A percentile compares a stretch with the other conserved stretches of the same genome.
Evolutionary conservation across 1,140 invertebrate genomes (phyloP).

Genomic region (Drosophila insularis): DNA sequence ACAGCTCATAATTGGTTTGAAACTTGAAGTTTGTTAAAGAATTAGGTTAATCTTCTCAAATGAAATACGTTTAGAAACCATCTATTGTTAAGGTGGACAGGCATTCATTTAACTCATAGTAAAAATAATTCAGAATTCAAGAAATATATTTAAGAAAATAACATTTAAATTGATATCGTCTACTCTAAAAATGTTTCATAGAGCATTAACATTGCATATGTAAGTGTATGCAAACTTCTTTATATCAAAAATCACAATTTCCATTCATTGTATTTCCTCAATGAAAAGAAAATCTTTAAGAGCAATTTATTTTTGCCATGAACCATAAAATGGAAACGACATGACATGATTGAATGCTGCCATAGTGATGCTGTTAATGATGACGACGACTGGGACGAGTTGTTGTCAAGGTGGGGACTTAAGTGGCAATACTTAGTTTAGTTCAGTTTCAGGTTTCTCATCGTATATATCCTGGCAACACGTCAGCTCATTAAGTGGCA

Average conservation of each 20-base stretch:
- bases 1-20: too few relatives aligned
- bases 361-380: slow-evolving; percentile 39
- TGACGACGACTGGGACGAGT: neutral
- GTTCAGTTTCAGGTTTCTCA: slow-evolving; percentile 25
- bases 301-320: slow-evolving; percentile 4
- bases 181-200: too few relatives aligned
- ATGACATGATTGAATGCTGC: slow-evolving; percentile 53
- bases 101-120: too few relatives aligned
- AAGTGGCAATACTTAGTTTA: slow-evolving; percentile 27
- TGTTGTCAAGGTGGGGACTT: slow-evolving; percentile 50
- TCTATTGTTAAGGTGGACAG: too few relatives aligned
- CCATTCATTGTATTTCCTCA: too few relatives aligned
- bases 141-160: too few relatives aligned
- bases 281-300: slow-evolving; percentile 2
- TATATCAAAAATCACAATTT: neutral
- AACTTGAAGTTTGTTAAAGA: too few relatives aligned
- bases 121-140: too few relatives aligned
- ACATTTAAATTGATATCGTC: too few relatives aligned
- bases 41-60: too few relatives aligned
- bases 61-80: too few relatives aligned
- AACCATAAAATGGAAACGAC: slow-evolving; percentile 2
- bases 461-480: slow-evolving; percentile 61
- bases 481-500: slow-evolving; percentile 58
- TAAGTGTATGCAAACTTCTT: neutral
- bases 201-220: neutral